Conservation (phyloP, 1,140 invertebrate genomes). For the Apocrypta bakeri region DNA sequence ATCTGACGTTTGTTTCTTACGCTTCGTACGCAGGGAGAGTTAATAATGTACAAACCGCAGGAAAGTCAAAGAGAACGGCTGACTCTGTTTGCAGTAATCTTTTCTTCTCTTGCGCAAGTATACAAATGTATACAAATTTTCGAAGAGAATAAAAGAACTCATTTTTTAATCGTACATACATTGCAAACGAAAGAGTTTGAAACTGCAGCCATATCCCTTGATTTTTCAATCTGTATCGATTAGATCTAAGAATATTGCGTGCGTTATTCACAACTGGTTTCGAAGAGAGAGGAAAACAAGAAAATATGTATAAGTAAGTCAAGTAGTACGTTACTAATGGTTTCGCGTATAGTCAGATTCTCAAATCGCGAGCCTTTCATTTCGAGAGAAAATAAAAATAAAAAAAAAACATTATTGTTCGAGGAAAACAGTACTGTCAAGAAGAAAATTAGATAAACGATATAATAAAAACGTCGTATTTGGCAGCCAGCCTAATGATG, state of each 20-base stretch:
- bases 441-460: conserved; percentile 10
- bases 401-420: not conserved
- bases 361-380: not conserved
- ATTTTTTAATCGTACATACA: too few relatives aligned
- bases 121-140: not conserved
- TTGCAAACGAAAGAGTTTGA: not conserved
- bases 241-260: conserved; percentile 53
- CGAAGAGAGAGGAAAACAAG: conserved; percentile 10
- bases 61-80: not conserved
- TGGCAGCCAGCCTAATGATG: conserved; percentile 64
- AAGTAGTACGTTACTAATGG: conserved; percentile 1
- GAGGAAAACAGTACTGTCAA: not conserved
- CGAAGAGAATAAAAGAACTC: too few relatives aligned
- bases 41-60: not conserved
- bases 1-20: not conserved
- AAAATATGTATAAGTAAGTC: conserved; percentile 18
- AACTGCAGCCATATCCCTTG: conserved; percentile 19
- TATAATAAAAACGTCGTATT: conserved; percentile 25
- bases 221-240: conserved; percentile 72
- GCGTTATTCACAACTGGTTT: conserved; percentile 53
- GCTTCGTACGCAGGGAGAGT: not conserved
- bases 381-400: not conserved
- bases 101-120: not conserved
- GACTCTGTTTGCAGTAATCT: not conserved
- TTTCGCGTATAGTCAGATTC: not conserved